Evolutionary conservation across 2,888 invertebrate genomes (phyloP), one percentile per base, ranked within the genome.

Genomic region (Pristionchus maxplancki): DNA sequence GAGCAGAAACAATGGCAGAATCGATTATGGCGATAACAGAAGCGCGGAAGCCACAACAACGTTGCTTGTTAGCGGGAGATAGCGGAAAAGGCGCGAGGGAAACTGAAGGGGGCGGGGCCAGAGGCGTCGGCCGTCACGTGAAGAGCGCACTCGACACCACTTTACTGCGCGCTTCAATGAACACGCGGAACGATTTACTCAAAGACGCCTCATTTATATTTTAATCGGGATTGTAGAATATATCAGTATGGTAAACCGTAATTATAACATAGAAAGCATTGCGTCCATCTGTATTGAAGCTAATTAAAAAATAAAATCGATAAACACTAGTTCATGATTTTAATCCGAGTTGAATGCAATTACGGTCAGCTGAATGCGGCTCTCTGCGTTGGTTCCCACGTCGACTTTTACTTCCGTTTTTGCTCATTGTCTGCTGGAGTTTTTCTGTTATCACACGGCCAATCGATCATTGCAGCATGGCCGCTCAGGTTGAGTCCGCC

Each of bases 381-480:
- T 48, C n/a, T 78, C 78, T 78, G 78, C 28, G 11, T 11, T n/a
- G 44, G 78, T 78, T 78, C n/a, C 78, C 78, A 74, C 74, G 78
- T 44, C 20, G 13, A 48, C 44, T 44, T 78, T 48, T 13, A 28
- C 44, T n/a, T 24, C 67, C 44, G 28, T n/a, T 78, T 78, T 78
- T 78, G 20, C n/a, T 44, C 20, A 24, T 40, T 78, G 44, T 8
- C 13, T 0, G 37, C 11, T 44, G 24, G n/a, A 28, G 34, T 78
- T 9, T 78, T 20, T 15, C n/a, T 78, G 28, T 5, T 78, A n/a
- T 44, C 24, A 48, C 44, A 44, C 4, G 48, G 44, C 28, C 13
- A 78, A 44, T 78, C 78, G 24, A 13, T 78, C 44, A n/a, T 78
- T 85, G n/a, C 85, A 85, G 85, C 6, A 88, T 88, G 88, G 40